These are phyloP conservation scores for Ophion obscuratus DNA, from an alignment of 2,888 invertebrate species.

Conservation along the genomic window DNA sequence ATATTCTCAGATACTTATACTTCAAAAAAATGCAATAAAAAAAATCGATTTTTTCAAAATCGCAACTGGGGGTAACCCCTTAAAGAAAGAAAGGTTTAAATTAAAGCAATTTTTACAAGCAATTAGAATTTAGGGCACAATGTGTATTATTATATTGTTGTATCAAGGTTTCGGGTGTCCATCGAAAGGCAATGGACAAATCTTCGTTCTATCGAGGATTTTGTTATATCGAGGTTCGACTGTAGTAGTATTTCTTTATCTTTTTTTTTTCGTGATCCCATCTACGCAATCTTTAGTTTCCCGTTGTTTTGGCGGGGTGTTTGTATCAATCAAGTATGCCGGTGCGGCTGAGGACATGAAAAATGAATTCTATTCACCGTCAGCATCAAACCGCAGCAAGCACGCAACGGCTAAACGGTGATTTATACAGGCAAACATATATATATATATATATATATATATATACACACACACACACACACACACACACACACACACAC, in stretches of 20 bases:
- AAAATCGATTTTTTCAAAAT: no score
- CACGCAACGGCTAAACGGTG: constrained; percentile 77
- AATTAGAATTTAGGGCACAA: no score
- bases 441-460: neutral
- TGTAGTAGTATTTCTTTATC: neutral
- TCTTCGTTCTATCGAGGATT: no score
- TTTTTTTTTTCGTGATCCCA: constrained; percentile 6
- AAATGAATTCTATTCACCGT: constrained; percentile 76
- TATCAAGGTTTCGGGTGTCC: no score
- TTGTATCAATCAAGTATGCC: constrained; percentile 77
- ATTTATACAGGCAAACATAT: constrained; percentile 70
- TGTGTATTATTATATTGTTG: no score
- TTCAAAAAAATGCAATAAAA: no score
- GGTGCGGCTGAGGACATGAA: constrained; percentile 72
- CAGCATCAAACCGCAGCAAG: constrained; percentile 48
- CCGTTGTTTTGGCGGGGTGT: constrained; percentile 65
- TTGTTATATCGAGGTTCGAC: no score
- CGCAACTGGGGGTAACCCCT: no score
- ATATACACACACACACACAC: neutral
- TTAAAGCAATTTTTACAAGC: no score
- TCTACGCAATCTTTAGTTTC: constrained; percentile 62
- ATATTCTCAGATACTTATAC: no score
- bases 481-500: neutral
- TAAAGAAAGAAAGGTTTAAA: no score
- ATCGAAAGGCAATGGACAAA: no score